phyloP scores from a whole-genome alignment of 2,888 invertebrate genomes.

The Drosophila nr. perissopoda region DNA sequence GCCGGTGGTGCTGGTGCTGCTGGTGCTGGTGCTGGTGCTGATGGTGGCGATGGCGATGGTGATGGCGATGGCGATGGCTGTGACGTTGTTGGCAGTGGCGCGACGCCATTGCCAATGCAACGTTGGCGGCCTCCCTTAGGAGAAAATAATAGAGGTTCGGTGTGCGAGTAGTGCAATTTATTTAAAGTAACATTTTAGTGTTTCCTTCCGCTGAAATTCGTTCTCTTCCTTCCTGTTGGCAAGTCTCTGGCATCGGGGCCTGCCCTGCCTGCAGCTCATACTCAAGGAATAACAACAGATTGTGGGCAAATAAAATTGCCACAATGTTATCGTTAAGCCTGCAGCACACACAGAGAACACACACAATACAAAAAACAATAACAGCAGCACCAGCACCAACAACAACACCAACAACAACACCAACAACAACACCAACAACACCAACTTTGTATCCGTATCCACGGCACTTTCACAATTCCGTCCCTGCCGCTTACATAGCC shows the following conservation, averaged over 20 bases:
- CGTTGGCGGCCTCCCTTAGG: constrained; percentile 52
- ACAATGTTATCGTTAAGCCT: constrained; percentile 74
- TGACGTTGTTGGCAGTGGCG: constrained; percentile 53
- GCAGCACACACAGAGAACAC: constrained; percentile 63
- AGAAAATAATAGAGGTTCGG: constrained; percentile 61
- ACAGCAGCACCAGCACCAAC: constrained; percentile 6
- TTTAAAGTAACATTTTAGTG: constrained; percentile 83
- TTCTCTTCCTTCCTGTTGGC: constrained; percentile 82
- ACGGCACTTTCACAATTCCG: constrained; percentile 31
- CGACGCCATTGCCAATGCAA: constrained; percentile 55
- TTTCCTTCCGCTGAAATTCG: constrained; percentile 83
- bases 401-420: constrained; percentile 34
- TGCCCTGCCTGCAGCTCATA: constrained; percentile 18
- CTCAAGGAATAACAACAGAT: constrained; percentile 68
- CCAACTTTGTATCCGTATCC: constrained; percentile 50
- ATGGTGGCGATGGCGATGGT: not conserved
- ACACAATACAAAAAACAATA: constrained; percentile 2
- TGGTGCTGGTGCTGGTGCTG: constrained; percentile 1
- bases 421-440: constrained; percentile 31
- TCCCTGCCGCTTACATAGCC: constrained; percentile 41
- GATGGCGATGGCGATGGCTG: constrained; percentile 26
- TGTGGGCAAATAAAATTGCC: constrained; percentile 75
- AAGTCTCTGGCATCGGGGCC: constrained; percentile 32
- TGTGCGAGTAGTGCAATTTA: constrained; percentile 72
- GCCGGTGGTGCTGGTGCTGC: constrained; percentile 15